Evolutionary conservation across 1,140 invertebrate species (phyloP).

Genomic region (Musca vetustissima): DNA sequence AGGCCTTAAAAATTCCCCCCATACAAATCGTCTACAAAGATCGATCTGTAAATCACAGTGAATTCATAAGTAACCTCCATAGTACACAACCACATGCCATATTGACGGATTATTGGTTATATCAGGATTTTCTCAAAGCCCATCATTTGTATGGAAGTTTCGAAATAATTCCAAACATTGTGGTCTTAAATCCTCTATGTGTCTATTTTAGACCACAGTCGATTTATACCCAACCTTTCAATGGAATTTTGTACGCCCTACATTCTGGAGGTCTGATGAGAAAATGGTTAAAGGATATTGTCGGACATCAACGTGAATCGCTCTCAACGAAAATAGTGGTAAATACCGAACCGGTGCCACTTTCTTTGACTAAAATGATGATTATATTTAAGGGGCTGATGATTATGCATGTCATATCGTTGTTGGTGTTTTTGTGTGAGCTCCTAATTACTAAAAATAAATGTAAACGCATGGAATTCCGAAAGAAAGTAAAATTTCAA

Average conservation of each 20-base stretch:
- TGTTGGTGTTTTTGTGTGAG: too few species aligned
- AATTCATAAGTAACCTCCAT: background rate
- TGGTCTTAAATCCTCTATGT: background rate
- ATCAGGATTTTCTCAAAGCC: background rate
- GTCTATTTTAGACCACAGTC: constrained; percentile 6
- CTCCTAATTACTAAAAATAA: too few species aligned
- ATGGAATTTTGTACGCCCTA: background rate
- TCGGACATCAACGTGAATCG: too few species aligned
- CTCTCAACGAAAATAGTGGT: too few species aligned
- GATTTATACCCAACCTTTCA: background rate
- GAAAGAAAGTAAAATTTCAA: too few species aligned
- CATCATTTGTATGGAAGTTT: background rate
- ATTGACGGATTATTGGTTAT: background rate
- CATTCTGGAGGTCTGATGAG: background rate
- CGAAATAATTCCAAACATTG: background rate
- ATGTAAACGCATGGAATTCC: too few species aligned
- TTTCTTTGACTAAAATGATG: too few species aligned
- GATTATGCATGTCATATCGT: too few species aligned
- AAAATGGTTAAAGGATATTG: background rate
- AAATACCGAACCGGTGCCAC: too few species aligned
- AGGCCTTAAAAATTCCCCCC: background rate
- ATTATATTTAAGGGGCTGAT: too few species aligned
- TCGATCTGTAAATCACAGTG: background rate
- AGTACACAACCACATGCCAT: background rate
- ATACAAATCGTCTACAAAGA: background rate